Conservation (phyloP, 2,113 vertebrate species). For the Carollia perspicillata region DNA sequence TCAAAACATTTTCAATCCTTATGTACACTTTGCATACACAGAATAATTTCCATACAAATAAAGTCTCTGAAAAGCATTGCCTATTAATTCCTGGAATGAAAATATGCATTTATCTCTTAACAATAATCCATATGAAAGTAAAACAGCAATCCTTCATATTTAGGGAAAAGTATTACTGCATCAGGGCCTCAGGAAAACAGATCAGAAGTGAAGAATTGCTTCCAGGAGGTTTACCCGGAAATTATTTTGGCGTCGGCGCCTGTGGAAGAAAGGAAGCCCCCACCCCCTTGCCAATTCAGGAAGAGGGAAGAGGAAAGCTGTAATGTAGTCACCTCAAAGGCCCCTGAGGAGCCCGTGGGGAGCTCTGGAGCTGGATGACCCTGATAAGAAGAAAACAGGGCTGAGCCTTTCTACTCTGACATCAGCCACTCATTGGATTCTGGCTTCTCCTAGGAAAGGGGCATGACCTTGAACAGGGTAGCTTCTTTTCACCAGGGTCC, state of each 20-base stretch:
- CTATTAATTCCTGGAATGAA: neutral
- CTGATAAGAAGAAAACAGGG: neutral
- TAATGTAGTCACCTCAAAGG: neutral
- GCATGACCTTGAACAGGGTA: neutral
- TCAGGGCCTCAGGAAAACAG: neutral
- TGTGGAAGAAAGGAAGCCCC: neutral
- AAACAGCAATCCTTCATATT: neutral
- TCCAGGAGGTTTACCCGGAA: neutral
- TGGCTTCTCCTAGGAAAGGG: neutral
- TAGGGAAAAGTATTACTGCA: neutral
- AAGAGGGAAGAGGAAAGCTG: neutral
- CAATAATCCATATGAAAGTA: neutral
- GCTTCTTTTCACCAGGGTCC: neutral
- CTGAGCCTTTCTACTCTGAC: neutral
- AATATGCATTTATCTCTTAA: neutral
- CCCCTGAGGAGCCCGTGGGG: neutral
- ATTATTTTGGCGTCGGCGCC: neutral
- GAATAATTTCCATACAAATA: neutral
- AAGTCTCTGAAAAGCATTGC: neutral
- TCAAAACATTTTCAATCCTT: conserved; percentile 3
- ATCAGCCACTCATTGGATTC: neutral
- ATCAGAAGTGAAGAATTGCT: neutral
- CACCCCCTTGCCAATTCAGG: neutral
- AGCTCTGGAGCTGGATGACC: neutral
- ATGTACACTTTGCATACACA: neutral